Evolutionary conservation across 1,140 invertebrate genomes (phyloP).

Genomic region (Aphis gossypii): DNA sequence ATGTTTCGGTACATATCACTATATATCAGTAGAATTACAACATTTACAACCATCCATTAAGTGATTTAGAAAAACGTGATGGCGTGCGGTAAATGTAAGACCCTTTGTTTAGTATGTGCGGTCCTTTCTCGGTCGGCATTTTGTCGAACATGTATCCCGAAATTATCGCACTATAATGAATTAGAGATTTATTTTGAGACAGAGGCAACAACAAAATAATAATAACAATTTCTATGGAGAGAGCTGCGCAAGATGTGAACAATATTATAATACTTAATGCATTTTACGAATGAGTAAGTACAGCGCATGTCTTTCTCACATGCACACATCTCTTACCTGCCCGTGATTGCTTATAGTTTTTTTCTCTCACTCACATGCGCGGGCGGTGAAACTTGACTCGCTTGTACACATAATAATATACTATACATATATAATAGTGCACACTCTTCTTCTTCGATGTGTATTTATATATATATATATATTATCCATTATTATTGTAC

Average conservation of each 20-base stretch:
- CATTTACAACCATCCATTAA: not conserved
- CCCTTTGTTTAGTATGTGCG: not conserved
- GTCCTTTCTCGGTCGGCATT: not conserved
- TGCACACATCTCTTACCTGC: not conserved
- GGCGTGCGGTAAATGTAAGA: not conserved
- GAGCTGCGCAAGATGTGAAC: not conserved
- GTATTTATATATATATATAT: not conserved
- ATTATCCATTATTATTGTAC: not conserved
- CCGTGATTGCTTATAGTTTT: not conserved
- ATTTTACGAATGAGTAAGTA: not conserved
- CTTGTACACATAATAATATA: not conserved
- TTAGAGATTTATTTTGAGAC: not conserved
- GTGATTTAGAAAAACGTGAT: conserved; percentile 38
- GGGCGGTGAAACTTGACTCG: not conserved
- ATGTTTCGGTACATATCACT: not conserved
- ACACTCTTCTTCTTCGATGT: not conserved
- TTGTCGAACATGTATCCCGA: not conserved
- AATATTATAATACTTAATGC: not conserved
- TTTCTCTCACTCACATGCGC: not conserved
- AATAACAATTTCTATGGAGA: not conserved
- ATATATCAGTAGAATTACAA: too few relatives aligned
- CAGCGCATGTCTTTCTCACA: not conserved
- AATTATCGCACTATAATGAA: not conserved
- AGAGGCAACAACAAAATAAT: not conserved
- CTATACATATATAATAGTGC: not conserved